phyloP scores from a whole-genome alignment of 2,888 invertebrate species.

The Seladonia tumulorum region DNA sequence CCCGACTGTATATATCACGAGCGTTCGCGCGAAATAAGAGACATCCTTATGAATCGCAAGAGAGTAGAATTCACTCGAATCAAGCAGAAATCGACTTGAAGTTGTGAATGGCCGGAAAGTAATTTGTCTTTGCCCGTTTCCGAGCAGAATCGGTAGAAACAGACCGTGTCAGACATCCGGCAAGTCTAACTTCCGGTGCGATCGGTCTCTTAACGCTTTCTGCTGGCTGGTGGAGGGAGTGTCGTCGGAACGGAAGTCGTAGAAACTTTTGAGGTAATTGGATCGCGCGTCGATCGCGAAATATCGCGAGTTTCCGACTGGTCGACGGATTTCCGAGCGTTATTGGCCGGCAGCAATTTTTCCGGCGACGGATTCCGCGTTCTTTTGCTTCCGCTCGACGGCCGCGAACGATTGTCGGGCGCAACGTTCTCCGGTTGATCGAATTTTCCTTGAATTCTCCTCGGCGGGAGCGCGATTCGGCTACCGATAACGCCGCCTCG shows the following conservation, averaged over 20 bases:
- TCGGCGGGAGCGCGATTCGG: neutral
- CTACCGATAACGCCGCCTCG: neutral
- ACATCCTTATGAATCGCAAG: neutral
- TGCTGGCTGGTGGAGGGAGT: neutral
- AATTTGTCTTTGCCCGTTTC: neutral
- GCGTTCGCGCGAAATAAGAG: neutral
- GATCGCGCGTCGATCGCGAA: constrained; percentile 2
- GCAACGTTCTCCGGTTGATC: neutral
- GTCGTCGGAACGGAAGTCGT: neutral
- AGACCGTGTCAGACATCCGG: neutral
- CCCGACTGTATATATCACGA: neutral
- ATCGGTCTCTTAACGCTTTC: neutral
- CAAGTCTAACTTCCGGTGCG: neutral
- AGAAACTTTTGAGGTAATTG: constrained; percentile 6
- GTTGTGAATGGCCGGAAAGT: neutral
- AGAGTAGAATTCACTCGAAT: neutral
- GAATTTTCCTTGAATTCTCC: neutral
- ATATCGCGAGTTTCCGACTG: neutral
- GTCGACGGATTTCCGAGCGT: neutral
- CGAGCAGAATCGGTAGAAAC: neutral
- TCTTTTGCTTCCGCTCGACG: constrained; percentile 1
- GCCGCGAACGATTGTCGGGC: neutral
- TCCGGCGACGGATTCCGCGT: neutral
- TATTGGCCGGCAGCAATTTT: neutral
- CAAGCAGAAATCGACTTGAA: neutral